Base-by-base conservation (phyloP, 2,888 invertebrate genomes). In the Xylota sylvarum region DNA sequence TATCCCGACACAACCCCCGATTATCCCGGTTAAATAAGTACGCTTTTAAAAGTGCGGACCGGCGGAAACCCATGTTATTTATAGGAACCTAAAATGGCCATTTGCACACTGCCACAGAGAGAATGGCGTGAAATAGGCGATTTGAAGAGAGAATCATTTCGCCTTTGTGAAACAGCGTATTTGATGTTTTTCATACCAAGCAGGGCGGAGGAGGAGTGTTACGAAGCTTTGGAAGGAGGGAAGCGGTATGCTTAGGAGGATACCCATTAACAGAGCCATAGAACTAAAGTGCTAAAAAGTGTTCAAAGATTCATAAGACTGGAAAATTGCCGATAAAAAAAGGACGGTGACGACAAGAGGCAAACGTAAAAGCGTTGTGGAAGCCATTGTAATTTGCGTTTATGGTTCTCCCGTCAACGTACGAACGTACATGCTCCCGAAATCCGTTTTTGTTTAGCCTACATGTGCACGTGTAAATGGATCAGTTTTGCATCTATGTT, bases 301-400 rank as follows among this genome's bases (percentile, higher is more conserved):
- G 89, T 90, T 91, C 89, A 90, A 91, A 91, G 90, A 91, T 90
- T 91, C 91, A 91, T 90, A 91, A 90, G 90, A 89, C 90, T 69
- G 60, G 70, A 84, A 84, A 73, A 73, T 84, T 69, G 72, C 52
- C 73, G 88, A 88, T 88, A 88, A 88, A 88, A 87, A 85, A 86
- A 81, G 32, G 46, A 82, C 65, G 65, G 17, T 50, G 35, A 79
- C 73, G 73, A 70, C 60, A 69, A 37, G 40, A 40, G 52, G 52
- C 10, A 35, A 60, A 43, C 62, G 58, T 48, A 10, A 65, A 60
- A 67, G 73, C 67, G 58, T 62, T 67, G 69, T 55, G 79, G 73
- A 79, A 72, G 60, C 56, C 52, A 73, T 73, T 80, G 80, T 79
- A 73, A 84, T 79, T 84, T 84, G 84, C 69, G 73, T 74, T 84